Evolutionary conservation across 2,113 vertebrate species (phyloP), one percentile per base, ranked within the genome.

Genomic region (Myodes glareolus): DNA sequence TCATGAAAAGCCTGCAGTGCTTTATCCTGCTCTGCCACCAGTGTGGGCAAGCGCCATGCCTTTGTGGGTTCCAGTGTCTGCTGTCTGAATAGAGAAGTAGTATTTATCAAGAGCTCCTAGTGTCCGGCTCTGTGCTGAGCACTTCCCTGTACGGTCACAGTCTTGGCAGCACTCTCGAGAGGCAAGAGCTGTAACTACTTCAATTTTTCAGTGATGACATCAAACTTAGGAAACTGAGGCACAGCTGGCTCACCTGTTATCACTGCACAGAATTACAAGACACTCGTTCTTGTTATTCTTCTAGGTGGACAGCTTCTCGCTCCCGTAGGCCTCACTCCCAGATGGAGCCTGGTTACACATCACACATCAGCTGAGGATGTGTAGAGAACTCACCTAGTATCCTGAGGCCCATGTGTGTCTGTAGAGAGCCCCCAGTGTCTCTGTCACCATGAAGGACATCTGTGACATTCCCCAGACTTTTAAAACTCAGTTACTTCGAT

Each of bases 251-350:
- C n/a, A 27, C 42, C 0, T 1, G 1, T 45, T 58, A 6, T 14
- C 47, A 33, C 63, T 11, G 29, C 31, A 27, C 21, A 50, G 36
- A 21, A 5, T n/a, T n/a, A n/a, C n/a, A n/a, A n/a, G 67, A 75
- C 73, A 33, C 19, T 50, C 82, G 27, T 81, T 95, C 72, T 68
- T 4, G 52, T 27, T 73, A 23, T 68, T 47, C 0, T 19, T 78
- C 6, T 50, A 0, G 13, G 88, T 5, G 12, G 0, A 17, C 1
- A 1, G 36, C 1, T 29, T 3, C 29, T 16, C 1, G 47, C 21
- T 47, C 14, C 36, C 19, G 33, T 29, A 14, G 0, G 0, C 7
- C 31, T 33, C 10, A 92, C 36, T 67, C 36, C 42, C 61, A 8
- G 7, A 36, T 13, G 27, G 39, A 10, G 2, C 9, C 47, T 75